Base-by-base conservation (phyloP, 2,797 vertebrate genomes). In the Anableps anableps region DNA sequence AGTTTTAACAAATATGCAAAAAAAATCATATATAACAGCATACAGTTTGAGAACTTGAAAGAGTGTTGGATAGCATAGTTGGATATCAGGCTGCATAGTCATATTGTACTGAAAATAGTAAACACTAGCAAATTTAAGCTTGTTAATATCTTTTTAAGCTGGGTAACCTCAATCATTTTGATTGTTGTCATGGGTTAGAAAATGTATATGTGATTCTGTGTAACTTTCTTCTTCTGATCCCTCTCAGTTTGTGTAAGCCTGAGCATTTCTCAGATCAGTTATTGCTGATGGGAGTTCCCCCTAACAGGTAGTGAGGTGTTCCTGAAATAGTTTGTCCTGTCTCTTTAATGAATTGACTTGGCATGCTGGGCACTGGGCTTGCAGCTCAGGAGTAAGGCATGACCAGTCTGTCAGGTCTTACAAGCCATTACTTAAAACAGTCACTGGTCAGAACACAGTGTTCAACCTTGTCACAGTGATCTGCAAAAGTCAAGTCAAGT, bases 211-310 rank as follows among this genome's bases (percentile, higher is more conserved):
- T 13, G 53, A 55, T n/a, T 55, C 10, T 55, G 26, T 55, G 10
- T 26, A 55, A 55, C 53, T 55, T 55, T 51, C 53, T 55, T n/a
- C 26, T 23, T 55, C 53, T 55, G 26, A 55, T 55, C 26, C 53
- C 10, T 26, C 53, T 55, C 26, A n/a, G 53, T 55, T n/a, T n/a
- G n/a, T n/a, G n/a, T n/a, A n/a, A n/a, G n/a, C 53, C 53, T 11
- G 21, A 83, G 81, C 90, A 91, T 94, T 93, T 91, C 91, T 94
- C 88, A 92, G 93, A 92, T 93, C 89, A 92, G 89, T 93, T 91
- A 90, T 84, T 81, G 87, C 85, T 94, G 91, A 94, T 93, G 88
- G 91, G 90, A 87, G 87, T 89, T 88, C 87, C 83, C 84, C 87
- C 85, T 88, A 90, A 89, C 90, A 90, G 90, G 86, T 91, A 92